These are phyloP conservation scores for Pheosia tremula DNA, from an alignment of 2,888 invertebrate species.

Conservation along the genomic window DNA sequence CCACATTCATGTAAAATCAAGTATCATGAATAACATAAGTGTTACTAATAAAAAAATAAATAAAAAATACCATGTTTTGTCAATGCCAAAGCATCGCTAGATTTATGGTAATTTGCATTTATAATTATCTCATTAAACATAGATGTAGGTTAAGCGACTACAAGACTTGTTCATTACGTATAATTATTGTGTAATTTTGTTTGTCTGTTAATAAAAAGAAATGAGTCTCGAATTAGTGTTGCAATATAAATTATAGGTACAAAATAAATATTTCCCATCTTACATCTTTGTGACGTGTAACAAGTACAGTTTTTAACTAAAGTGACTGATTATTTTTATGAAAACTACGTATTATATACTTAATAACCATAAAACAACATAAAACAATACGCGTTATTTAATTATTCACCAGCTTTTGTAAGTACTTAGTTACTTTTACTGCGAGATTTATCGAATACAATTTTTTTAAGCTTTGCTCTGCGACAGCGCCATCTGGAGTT, in stretches of 20 bases:
- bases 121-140: conserved; percentile 83
- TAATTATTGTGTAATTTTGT: conserved; percentile 63
- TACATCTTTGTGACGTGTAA: conserved; percentile 43
- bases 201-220: conserved; percentile 59
- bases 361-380: too few species aligned
- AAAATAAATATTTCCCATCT: conserved; percentile 39
- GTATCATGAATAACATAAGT: conserved; percentile 6
- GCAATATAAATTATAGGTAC: conserved; percentile 41
- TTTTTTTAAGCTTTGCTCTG: too few species aligned
- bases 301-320: conserved; percentile 34
- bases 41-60: conserved; percentile 2
- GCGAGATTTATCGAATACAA: too few species aligned
- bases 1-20: conserved; percentile 2
- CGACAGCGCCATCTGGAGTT: too few species aligned
- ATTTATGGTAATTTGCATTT: conserved; percentile 82
- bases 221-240: conserved; percentile 73
- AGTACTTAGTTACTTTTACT: too few species aligned
- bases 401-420: too few species aligned
- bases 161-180: conserved; percentile 81
- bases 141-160: conserved; percentile 75
- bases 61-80: conserved; percentile 77
- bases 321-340: conserved; percentile 19
- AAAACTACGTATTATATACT: too few species aligned
- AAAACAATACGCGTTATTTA: too few species aligned
- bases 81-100: conserved; percentile 85